Conservation (phyloP, 2,888 invertebrate genomes). For the Lepidochitona cinerea region DNA sequence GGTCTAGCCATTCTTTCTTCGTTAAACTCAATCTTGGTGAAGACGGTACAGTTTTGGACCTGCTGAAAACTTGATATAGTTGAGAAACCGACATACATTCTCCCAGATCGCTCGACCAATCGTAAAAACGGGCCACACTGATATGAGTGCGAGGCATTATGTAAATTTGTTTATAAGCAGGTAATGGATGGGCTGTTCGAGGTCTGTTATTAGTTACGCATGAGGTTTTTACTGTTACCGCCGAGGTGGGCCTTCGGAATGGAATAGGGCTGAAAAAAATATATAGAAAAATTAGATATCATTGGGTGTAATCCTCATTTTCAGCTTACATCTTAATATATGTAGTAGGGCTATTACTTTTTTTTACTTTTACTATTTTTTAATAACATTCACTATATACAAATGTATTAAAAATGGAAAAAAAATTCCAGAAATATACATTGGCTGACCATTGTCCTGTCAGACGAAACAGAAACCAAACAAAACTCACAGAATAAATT, state of each 20-base stretch:
- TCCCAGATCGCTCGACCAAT: background rate
- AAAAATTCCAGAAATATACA: too few relatives aligned
- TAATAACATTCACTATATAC: too few relatives aligned
- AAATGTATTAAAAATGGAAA: too few relatives aligned
- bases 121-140: constrained; percentile 1
- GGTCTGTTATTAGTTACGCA: background rate
- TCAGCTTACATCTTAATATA: too few relatives aligned
- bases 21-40: background rate
- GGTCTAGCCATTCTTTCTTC: background rate
- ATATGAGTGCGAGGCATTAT: background rate
- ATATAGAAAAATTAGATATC: too few relatives aligned
- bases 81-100: background rate
- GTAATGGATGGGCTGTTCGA: background rate
- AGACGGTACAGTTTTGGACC: background rate
- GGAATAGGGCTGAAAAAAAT: background rate
- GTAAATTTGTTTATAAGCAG: background rate
- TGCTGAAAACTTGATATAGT: background rate
- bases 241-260: background rate
- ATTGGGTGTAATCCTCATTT: too few relatives aligned
- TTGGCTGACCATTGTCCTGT: too few relatives aligned
- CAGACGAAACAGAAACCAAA: too few relatives aligned
- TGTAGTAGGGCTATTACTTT: too few relatives aligned
- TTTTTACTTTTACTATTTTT: too few relatives aligned
- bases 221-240: background rate
- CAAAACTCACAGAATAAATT: too few relatives aligned